phyloP scores from a whole-genome alignment of 2,888 invertebrate species.

The Ectemnius cavifrons region DNA sequence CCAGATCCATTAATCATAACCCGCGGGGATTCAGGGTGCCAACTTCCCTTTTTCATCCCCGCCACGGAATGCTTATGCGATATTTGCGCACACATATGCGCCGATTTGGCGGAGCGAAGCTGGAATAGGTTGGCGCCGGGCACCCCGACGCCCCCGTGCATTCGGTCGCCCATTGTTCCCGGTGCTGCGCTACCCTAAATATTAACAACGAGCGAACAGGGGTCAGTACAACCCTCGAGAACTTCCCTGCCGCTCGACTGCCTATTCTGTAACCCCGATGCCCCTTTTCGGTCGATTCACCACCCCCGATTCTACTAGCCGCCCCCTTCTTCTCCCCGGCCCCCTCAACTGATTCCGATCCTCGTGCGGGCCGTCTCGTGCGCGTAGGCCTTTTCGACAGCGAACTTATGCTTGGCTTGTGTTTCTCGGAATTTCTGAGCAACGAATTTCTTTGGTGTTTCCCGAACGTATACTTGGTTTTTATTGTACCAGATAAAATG shows the following conservation, averaged over 20 bases:
- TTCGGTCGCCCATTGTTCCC: constrained; percentile 67
- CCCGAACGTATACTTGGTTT: no score
- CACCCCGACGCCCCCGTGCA: constrained; percentile 59
- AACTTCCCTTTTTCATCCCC: constrained; percentile 23
- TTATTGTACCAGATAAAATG: no score
- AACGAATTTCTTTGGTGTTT: no score
- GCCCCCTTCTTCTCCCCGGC: not conserved
- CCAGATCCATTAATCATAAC: constrained; percentile 78
- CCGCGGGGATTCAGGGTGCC: constrained; percentile 53
- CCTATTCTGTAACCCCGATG: constrained; percentile 25
- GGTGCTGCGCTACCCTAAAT: constrained; percentile 73
- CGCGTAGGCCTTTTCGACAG: no score
- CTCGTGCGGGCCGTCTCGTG: not conserved
- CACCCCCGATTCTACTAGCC: not conserved
- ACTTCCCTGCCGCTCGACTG: constrained; percentile 39
- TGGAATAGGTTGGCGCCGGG: constrained; percentile 68
- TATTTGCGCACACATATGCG: constrained; percentile 27
- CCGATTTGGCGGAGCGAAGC: constrained; percentile 45
- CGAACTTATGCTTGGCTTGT: no score
- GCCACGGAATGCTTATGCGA: not conserved
- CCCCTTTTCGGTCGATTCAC: constrained; percentile 39
- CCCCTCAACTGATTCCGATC: not conserved
- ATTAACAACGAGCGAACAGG: constrained; percentile 74
- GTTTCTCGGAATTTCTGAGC: no score
- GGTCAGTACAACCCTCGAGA: constrained; percentile 68